Percentiles rank a stretch among this genome's conserved stretches.
Evolutionary conservation across 2,888 invertebrate species (phyloP).

Genomic region (Caenorhabditis sulstoni): DNA sequence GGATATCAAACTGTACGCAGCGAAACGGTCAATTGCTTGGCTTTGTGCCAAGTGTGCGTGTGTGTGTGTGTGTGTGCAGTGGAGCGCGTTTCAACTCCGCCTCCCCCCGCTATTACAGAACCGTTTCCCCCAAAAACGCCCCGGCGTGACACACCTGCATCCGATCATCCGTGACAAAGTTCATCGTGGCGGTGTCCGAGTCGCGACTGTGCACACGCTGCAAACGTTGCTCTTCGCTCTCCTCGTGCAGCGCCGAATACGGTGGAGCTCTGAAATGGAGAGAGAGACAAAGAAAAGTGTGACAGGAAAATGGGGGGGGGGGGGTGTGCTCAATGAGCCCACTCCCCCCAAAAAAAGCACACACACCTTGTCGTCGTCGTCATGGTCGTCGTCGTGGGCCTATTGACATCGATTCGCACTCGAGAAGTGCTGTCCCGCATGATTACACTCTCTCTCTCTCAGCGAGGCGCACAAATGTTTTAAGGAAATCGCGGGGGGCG

Average conservation of each 20-base stretch:
- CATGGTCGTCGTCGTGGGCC: slow-evolving; percentile 1
- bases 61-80: no score
- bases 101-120: no score
- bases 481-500: no score
- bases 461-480: background rate
- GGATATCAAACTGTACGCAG: no score
- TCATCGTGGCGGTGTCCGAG: slow-evolving; percentile 77
- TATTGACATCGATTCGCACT: slow-evolving; percentile 52
- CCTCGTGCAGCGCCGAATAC: slow-evolving; percentile 11
- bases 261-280: slow-evolving; percentile 31
- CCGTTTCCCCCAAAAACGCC: no score
- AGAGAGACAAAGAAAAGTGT: no score
- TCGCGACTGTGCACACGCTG: slow-evolving; percentile 65
- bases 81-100: no score
- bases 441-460: background rate
- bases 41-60: no score
- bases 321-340: no score
- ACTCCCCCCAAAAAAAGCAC: no score
- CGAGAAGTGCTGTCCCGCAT: background rate
- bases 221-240: slow-evolving; percentile 44
- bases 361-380: slow-evolving; percentile 25
- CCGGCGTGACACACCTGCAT: slow-evolving; percentile 66
- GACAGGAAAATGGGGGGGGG: no score
- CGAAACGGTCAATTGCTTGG: no score
- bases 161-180: slow-evolving; percentile 78